Percentiles rank a stretch among this genome's conserved stretches.
These are phyloP conservation scores for Synaphobranchus kaupii DNA, from an alignment of 2,797 vertebrate species.

Conservation along the genomic window DNA sequence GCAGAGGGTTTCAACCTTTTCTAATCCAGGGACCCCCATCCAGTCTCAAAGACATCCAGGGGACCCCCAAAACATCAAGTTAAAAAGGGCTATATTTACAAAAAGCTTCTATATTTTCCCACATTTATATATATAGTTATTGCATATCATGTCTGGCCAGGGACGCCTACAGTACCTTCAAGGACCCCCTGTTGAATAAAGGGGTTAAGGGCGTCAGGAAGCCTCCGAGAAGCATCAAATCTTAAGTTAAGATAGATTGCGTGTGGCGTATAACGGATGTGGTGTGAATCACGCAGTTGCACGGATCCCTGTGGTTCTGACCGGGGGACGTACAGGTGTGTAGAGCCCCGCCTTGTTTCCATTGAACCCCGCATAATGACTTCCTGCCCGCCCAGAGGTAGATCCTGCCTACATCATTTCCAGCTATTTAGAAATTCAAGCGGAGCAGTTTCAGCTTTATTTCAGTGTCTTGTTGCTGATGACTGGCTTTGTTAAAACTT, in stretches of 20 bases:
- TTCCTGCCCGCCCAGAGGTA: background rate
- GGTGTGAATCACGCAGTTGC: background rate
- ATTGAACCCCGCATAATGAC: background rate
- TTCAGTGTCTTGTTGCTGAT: background rate
- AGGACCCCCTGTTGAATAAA: too few species aligned
- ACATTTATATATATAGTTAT: too few species aligned
- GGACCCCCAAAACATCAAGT: too few species aligned
- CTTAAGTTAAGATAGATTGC: background rate
- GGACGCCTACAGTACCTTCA: too few species aligned
- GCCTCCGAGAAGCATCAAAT: slow-evolving; percentile 28
- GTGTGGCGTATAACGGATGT: background rate
- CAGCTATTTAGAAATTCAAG: background rate
- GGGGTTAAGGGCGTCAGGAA: background rate
- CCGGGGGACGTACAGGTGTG: background rate
- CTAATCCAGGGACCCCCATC: too few species aligned
- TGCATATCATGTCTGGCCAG: too few species aligned
- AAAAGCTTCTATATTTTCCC: too few species aligned
- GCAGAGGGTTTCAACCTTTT: too few species aligned
- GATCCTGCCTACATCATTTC: background rate
- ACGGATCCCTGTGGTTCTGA: background rate
- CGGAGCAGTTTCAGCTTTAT: background rate
- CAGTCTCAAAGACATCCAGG: too few species aligned
- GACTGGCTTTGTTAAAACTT: background rate
- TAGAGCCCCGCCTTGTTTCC: background rate
- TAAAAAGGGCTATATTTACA: too few species aligned